A percentile compares a stretch with the other conserved stretches of the same genome.
phyloP scores from a whole-genome alignment of 2,888 invertebrate genomes.

The Ctenicera cuprea region DNA sequence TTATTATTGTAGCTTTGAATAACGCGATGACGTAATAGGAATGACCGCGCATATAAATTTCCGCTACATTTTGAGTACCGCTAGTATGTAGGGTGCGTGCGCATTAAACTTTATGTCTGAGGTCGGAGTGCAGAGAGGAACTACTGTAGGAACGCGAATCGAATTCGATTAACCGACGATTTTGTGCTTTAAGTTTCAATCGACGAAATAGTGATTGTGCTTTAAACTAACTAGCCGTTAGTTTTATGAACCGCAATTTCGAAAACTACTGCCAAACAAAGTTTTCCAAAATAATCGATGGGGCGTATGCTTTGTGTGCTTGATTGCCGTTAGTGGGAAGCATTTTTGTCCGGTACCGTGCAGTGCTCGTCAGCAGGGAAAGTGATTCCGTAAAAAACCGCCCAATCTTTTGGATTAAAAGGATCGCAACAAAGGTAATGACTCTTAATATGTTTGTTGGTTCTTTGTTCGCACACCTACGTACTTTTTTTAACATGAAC shows the following conservation, averaged over 20 bases:
- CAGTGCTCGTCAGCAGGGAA: constrained; percentile 55
- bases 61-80: constrained; percentile 21
- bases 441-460: constrained; percentile 10
- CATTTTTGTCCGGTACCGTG: constrained; percentile 56
- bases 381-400: constrained; percentile 38
- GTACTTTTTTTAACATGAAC: neutral
- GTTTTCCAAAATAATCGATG: constrained; percentile 62
- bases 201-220: constrained; percentile 43
- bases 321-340: constrained; percentile 56
- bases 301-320: constrained; percentile 67
- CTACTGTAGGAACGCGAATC: constrained; percentile 66
- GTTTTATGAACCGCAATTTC: constrained; percentile 21
- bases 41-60: neutral
- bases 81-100: constrained; percentile 40
- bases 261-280: constrained; percentile 31
- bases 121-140: constrained; percentile 62
- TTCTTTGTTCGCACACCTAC: constrained; percentile 29
- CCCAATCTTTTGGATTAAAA: constrained; percentile 12
- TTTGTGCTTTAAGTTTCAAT: constrained; percentile 51
- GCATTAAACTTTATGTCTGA: constrained; percentile 54
- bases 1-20: neutral
- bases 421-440: constrained; percentile 19
- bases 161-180: constrained; percentile 58
- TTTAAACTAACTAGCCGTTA: constrained; percentile 20
- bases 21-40: neutral